These are phyloP conservation scores for Drosophila testacea DNA, from an alignment of 2,888 invertebrate genomes.

Conservation along the genomic window DNA sequence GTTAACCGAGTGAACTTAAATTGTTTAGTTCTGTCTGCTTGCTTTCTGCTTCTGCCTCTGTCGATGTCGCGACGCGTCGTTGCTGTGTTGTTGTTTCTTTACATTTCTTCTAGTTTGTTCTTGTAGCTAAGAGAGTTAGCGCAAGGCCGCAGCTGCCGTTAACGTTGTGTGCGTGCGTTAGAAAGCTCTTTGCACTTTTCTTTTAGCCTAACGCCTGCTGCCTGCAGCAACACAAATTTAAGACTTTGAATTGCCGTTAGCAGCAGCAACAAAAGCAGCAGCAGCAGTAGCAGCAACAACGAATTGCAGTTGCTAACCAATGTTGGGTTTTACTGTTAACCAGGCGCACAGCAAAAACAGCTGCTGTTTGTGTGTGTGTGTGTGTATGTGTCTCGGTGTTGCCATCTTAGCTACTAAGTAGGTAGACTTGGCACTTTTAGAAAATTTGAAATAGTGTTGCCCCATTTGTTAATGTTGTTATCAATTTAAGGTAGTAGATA, in stretches of 20 bases:
- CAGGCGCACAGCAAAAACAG: constrained; percentile 43
- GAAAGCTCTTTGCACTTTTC: constrained; percentile 45
- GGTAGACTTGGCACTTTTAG: too few relatives aligned
- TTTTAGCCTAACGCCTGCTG: neutral
- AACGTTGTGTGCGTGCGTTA: constrained; percentile 34
- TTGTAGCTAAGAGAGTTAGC: constrained; percentile 21
- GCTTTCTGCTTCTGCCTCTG: constrained; percentile 11
- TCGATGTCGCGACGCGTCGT: neutral
- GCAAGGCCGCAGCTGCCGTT: constrained; percentile 49
- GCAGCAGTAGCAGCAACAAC: constrained; percentile 9
- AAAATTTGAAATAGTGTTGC: too few relatives aligned
- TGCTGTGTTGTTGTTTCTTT: constrained; percentile 28
- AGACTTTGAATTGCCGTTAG: constrained; percentile 34
- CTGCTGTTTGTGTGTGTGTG: neutral
- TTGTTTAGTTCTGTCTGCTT: constrained; percentile 60
- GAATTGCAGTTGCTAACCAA: constrained; percentile 24
- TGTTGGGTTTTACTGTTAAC: constrained; percentile 41
- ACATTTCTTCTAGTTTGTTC: constrained; percentile 52
- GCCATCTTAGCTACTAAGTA: too few relatives aligned
- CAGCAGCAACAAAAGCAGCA: constrained; percentile 5
- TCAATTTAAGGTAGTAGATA: too few relatives aligned
- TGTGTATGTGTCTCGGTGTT: neutral
- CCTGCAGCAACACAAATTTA: constrained; percentile 16
- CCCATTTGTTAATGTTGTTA: too few relatives aligned
- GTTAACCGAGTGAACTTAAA: constrained; percentile 77